A percentile compares a stretch with the other conserved stretches of the same genome.
These are phyloP conservation scores for Neuroterus valhalla DNA, from an alignment of 1,140 invertebrate genomes.

Conservation along the genomic window DNA sequence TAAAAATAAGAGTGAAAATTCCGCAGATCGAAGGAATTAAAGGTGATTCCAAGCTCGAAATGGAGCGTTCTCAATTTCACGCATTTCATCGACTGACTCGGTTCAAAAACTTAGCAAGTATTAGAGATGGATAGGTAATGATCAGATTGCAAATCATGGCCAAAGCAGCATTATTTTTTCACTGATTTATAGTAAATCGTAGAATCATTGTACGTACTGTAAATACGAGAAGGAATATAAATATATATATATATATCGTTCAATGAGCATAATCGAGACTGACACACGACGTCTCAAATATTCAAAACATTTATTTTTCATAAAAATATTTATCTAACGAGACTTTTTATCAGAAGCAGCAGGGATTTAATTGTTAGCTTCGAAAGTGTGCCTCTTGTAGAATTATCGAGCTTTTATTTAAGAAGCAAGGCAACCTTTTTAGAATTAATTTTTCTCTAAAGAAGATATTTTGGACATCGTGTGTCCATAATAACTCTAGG, in stretches of 20 bases:
- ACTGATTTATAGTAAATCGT: slow-evolving; percentile 67
- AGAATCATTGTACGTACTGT: slow-evolving; percentile 67
- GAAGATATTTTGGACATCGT: not conserved
- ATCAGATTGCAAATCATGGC: slow-evolving; percentile 67
- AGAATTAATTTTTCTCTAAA: not conserved
- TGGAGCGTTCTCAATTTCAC: slow-evolving; percentile 32
- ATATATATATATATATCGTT: slow-evolving; percentile 15
- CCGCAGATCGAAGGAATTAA: slow-evolving; percentile 2
- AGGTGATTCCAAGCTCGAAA: slow-evolving; percentile 31
- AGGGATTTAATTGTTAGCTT: slow-evolving; percentile 17
- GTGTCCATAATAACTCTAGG: not conserved
- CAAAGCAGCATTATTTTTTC: slow-evolving; percentile 75
- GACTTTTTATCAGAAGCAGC: slow-evolving; percentile 35
- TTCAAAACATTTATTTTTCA: slow-evolving; percentile 35
- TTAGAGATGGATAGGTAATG: slow-evolving; percentile 36
- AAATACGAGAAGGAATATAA: slow-evolving; percentile 59
- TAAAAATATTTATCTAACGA: slow-evolving; percentile 42
- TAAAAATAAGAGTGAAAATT: slow-evolving; percentile 47
- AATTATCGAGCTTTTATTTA: not conserved
- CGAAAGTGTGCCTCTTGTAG: not conserved
- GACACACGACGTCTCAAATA: slow-evolving; percentile 35
- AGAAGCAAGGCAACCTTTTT: too few species aligned
- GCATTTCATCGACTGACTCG: slow-evolving; percentile 24
- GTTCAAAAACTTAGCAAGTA: slow-evolving; percentile 45
- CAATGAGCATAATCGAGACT: slow-evolving; percentile 33